phyloP scores from a whole-genome alignment of 2,113 vertebrate species.

The Ceyx melanurus region DNA sequence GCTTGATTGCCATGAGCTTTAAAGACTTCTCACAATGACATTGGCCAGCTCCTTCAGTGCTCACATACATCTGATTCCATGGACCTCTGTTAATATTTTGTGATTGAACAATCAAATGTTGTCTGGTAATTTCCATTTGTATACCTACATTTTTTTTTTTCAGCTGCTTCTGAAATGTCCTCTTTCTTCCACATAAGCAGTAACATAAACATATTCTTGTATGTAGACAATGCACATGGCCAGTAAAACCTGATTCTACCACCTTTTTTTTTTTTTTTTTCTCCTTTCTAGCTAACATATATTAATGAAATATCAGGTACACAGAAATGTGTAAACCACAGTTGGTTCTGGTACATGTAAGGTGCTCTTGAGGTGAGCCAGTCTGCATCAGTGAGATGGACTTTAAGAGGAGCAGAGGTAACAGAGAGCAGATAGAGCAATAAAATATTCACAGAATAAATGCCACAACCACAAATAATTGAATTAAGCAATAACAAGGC shows the following conservation, averaged over 20 bases:
- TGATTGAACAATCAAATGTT: not conserved
- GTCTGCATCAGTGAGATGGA: not conserved
- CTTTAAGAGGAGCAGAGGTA: conserved; percentile 10
- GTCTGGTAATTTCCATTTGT: not conserved
- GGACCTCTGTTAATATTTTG: rapidly evolving
- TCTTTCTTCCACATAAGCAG: not conserved
- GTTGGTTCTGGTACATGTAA: not conserved
- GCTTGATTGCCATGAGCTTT: not conserved
- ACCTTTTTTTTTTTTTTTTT: not conserved
- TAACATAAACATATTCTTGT: not conserved
- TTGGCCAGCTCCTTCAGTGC: not conserved
- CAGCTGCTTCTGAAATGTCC: not conserved
- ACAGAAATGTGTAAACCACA: not conserved
- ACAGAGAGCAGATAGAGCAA: conserved; percentile 34
- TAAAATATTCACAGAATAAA: conserved; percentile 67
- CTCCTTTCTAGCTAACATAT: not conserved
- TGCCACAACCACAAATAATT: conserved; percentile 58
- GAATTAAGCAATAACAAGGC: conserved; percentile 60
- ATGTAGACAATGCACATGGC: not conserved
- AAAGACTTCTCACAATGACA: not conserved
- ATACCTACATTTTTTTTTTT: not conserved
- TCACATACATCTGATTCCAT: rapidly evolving
- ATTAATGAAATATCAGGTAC: conserved; percentile 17
- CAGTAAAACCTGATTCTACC: not conserved
- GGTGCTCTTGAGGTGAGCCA: not conserved